Evolutionary conservation across 1,140 invertebrate genomes (phyloP).

Genomic region (Saccostrea cuccullata): DNA sequence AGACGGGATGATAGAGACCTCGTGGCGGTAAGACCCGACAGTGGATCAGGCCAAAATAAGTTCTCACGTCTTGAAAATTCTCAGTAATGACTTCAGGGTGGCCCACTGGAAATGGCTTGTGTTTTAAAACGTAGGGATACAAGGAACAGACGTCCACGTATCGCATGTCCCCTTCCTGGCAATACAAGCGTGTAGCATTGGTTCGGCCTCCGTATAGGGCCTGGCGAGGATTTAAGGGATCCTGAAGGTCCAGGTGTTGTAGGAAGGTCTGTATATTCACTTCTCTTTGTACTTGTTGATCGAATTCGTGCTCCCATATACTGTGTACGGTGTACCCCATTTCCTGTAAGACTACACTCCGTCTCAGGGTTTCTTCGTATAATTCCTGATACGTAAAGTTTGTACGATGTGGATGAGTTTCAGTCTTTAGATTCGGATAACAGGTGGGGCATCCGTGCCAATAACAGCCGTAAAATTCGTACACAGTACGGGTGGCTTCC

Average conservation of each 20-base stretch:
- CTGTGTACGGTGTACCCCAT: not conserved
- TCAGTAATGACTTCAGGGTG: too few relatives aligned
- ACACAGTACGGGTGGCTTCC: too few relatives aligned
- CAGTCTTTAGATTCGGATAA: conserved; percentile 11
- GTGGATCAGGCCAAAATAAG: too few relatives aligned
- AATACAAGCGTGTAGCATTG: too few relatives aligned
- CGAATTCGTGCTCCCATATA: not conserved
- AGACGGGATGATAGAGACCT: too few relatives aligned
- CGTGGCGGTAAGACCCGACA: too few relatives aligned
- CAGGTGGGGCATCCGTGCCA: conserved; percentile 25
- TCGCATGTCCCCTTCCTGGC: too few relatives aligned
- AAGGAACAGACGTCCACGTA: too few relatives aligned
- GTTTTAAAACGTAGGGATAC: too few relatives aligned
- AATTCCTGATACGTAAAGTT: not conserved
- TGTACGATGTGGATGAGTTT: not conserved
- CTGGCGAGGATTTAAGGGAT: conserved; percentile 40
- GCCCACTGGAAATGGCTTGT: too few relatives aligned
- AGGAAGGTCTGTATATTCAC: not conserved
- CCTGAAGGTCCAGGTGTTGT: conserved; percentile 20
- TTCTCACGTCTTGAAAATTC: not conserved
- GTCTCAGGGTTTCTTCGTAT: not conserved
- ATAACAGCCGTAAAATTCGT: too few relatives aligned
- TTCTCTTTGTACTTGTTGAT: not conserved
- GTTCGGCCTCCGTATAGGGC: too few relatives aligned
- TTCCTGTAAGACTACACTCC: not conserved